These are phyloP conservation scores for Poecile atricapillus DNA, from an alignment of 2,113 vertebrate species.

Conservation along the genomic window DNA sequence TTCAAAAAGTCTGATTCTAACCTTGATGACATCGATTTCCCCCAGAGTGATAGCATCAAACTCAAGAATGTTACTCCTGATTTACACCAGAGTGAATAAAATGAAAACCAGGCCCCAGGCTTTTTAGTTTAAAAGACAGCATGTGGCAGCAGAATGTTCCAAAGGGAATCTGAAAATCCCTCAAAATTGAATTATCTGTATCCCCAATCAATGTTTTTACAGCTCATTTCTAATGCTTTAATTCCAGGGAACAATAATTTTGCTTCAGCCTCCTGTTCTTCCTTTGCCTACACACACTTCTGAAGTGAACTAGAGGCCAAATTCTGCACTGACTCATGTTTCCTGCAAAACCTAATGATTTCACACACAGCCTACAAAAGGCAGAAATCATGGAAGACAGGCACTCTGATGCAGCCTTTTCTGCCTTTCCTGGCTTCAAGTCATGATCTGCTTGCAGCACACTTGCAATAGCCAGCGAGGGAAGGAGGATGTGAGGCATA, in stretches of 20 bases:
- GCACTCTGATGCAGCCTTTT: not conserved
- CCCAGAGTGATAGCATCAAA: not conserved
- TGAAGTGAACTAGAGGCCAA: not conserved
- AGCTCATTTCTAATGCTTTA: not conserved
- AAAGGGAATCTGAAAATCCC: not conserved
- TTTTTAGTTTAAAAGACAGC: not conserved
- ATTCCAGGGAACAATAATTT: not conserved
- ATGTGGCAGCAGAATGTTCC: not conserved
- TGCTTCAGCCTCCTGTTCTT: not conserved
- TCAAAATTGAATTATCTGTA: not conserved
- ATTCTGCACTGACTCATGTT: not conserved
- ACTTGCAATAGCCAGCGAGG: not conserved
- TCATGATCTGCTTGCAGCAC: not conserved
- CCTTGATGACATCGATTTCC: not conserved
- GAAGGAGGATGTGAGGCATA: constrained; percentile 62
- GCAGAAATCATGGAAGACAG: not conserved
- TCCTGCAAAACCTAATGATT: not conserved
- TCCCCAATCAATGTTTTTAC: not conserved
- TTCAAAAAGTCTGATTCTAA: not conserved
- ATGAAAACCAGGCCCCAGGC: not conserved
- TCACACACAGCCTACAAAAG: not conserved
- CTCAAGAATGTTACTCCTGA: not conserved
- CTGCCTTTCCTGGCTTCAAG: not conserved
- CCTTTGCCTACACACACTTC: not conserved
- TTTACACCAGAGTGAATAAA: not conserved